Percentiles rank a stretch among this genome's conserved stretches.
Evolutionary conservation across 35 echinoderm and acorn worm species (phyloP).

Genomic region (Ophiothrix spiculata): DNA sequence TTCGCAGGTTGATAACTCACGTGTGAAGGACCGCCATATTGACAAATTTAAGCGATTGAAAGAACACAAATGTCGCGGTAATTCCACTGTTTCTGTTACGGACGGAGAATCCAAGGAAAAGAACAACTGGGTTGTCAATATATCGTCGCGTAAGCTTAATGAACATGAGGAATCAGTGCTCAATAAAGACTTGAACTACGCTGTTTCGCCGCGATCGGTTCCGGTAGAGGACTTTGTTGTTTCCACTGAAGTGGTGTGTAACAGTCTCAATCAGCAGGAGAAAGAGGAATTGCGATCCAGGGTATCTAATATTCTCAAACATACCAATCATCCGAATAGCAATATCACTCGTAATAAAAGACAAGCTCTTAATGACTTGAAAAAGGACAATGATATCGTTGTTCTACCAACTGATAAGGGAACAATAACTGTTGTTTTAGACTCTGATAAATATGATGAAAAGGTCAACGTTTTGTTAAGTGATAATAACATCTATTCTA

Average conservation of each 20-base stretch:
- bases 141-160: constrained; percentile 9
- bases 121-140: too few species aligned
- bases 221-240: constrained; percentile 17
- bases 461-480: too few species aligned
- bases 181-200: constrained; percentile 8
- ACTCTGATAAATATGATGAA: not conserved
- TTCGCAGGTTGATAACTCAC: too few species aligned
- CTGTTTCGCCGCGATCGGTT: not conserved
- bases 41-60: too few species aligned
- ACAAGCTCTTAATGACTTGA: not conserved
- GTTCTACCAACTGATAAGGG: not conserved
- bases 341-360: not conserved
- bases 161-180: constrained; percentile 17
- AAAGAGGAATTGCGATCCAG: not conserved
- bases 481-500: too few species aligned
- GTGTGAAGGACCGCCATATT: too few species aligned
- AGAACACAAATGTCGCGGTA: too few species aligned
- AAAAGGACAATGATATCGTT: not conserved
- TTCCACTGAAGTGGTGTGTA: not conserved
- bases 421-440: not conserved
- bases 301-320: not conserved
- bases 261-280: not conserved
- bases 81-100: too few species aligned
- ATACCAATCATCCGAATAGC: not conserved
- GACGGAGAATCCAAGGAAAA: too few species aligned